A percentile compares a stretch with the other conserved stretches of the same genome.
phyloP scores from a whole-genome alignment of 2,888 invertebrate species.

The Amiota mariae region DNA sequence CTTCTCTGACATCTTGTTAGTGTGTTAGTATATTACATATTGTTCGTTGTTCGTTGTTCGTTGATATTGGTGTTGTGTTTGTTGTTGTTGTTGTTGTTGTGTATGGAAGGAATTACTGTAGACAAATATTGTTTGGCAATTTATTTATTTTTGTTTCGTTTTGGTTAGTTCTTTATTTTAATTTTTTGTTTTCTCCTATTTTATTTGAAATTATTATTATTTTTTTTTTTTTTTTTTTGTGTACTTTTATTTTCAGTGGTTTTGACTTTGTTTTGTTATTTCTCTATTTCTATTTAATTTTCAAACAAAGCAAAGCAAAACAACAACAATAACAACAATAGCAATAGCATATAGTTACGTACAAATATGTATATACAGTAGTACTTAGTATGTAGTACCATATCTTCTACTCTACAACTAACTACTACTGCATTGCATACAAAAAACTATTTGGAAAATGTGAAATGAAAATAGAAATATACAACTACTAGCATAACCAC shows the following conservation, averaged over 20 bases:
- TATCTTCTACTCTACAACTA: too few species aligned
- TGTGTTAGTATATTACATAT: background rate
- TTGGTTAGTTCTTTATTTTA: background rate
- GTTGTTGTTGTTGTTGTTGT: conserved; percentile 32
- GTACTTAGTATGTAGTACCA: too few species aligned
- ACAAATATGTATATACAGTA: too few species aligned
- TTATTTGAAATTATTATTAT: too few species aligned
- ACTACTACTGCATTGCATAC: too few species aligned
- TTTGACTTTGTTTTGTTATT: conserved; percentile 14
- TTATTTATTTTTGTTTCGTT: conserved; percentile 21
- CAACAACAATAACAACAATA: conserved; percentile 5
- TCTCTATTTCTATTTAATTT: conserved; percentile 4
- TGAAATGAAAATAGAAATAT: too few species aligned
- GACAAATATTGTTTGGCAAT: conserved; percentile 18
- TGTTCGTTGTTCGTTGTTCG: background rate
- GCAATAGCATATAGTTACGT: too few species aligned
- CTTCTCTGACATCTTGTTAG: background rate
- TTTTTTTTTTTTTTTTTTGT: conserved; percentile 29
- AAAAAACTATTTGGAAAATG: too few species aligned
- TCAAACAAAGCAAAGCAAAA: background rate
- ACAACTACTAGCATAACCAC: too few species aligned
- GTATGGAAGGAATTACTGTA: conserved; percentile 32
- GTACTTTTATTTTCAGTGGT: conserved; percentile 30
- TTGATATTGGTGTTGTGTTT: conserved; percentile 10
- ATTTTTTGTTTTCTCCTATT: conserved; percentile 6